Conservation (phyloP, 2,888 invertebrate species). For the Lasioglossum marginatum region DNA sequence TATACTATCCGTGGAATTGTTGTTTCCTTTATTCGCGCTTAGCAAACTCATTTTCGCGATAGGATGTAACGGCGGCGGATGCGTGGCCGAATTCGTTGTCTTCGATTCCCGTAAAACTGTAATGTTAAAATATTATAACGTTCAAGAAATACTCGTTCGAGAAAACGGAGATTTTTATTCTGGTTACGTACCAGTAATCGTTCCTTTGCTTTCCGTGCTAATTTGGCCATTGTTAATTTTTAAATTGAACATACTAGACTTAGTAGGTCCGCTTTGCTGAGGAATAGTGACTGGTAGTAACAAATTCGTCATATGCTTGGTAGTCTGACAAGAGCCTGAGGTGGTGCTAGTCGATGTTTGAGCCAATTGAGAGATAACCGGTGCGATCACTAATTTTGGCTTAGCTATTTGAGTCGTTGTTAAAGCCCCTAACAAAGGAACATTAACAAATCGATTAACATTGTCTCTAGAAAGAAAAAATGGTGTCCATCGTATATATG, state of each 20-base stretch:
- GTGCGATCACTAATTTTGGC: conserved; percentile 80
- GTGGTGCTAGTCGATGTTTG: conserved; percentile 77
- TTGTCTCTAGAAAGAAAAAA: not conserved
- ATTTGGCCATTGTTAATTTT: conserved; percentile 89
- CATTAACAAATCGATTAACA: not conserved
- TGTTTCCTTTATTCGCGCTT: conserved; percentile 75
- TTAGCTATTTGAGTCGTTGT: conserved; percentile 77
- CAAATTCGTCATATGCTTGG: conserved; percentile 82
- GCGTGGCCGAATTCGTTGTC: conserved; percentile 78
- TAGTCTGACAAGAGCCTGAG: conserved; percentile 71
- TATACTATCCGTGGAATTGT: conserved; percentile 79
- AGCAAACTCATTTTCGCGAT: conserved; percentile 82
- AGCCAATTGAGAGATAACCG: conserved; percentile 80
- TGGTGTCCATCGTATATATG: not conserved
- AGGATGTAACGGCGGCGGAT: conserved; percentile 83
- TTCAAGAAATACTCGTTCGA: not conserved
- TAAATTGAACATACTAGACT: conserved; percentile 88
- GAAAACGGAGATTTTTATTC: not conserved
- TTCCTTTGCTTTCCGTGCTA: conserved; percentile 86
- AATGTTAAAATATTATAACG: not conserved
- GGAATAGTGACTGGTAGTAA: conserved; percentile 81
- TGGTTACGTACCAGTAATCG: conserved; percentile 86
- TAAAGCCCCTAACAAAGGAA: conserved; percentile 70
- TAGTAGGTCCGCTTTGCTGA: conserved; percentile 80
- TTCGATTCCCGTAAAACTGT: conserved; percentile 83